Conservation (phyloP, 2,797 vertebrate species). For the Fistularia commersonii region DNA sequence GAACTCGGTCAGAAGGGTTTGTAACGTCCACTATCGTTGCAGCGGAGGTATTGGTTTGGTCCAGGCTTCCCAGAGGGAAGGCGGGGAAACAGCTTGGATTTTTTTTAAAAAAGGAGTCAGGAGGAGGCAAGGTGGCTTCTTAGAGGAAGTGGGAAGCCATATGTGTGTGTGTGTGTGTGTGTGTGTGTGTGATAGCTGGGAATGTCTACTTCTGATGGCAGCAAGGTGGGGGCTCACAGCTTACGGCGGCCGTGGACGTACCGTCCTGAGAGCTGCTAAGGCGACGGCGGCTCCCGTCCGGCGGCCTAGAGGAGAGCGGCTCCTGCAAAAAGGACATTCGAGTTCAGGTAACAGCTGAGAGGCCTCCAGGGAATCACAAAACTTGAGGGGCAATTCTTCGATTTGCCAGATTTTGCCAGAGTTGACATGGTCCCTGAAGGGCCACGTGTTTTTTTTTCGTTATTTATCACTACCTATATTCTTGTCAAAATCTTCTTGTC, state of each 20-base stretch:
- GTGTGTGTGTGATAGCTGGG: slow-evolving; percentile 4
- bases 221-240: slow-evolving; percentile 86
- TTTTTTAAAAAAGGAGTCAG: slow-evolving; percentile 40
- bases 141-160: slow-evolving; percentile 27
- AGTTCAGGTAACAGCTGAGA: too few species aligned
- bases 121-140: slow-evolving; percentile 63
- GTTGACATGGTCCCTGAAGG: too few species aligned
- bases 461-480: too few species aligned
- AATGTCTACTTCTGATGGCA: slow-evolving; percentile 89
- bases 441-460: too few species aligned
- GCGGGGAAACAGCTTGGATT: slow-evolving; percentile 19
- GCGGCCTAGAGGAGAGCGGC: slow-evolving; percentile 83
- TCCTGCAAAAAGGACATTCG: slow-evolving; percentile 63
- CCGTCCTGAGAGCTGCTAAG: slow-evolving; percentile 95
- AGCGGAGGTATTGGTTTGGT: not conserved
- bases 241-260: slow-evolving; percentile 77
- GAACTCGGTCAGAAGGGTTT: too few species aligned
- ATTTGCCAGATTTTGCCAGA: too few species aligned
- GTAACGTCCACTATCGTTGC: not conserved
- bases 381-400: too few species aligned
- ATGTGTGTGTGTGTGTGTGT: slow-evolving; percentile 73
- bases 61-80: not conserved
- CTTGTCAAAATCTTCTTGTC: too few species aligned
- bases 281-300: slow-evolving; percentile 91
- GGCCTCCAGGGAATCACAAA: too few species aligned